Conservation (phyloP, 2,888 invertebrate species). For the Hanleya hanleyi region DNA sequence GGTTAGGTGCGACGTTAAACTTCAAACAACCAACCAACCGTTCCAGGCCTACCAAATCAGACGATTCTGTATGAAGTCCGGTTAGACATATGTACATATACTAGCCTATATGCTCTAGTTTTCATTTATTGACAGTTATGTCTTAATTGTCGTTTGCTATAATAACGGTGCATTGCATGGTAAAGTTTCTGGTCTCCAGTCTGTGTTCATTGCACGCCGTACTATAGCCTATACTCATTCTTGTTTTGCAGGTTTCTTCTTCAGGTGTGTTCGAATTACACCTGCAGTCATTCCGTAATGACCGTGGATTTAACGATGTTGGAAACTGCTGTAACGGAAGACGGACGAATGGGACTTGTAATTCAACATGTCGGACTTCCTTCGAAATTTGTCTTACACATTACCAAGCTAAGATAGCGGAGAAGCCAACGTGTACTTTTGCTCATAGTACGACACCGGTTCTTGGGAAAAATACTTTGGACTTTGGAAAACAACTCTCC, state of each 20-base stretch:
- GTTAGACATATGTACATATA: too few relatives aligned
- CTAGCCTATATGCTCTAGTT: too few relatives aligned
- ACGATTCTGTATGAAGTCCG: too few relatives aligned
- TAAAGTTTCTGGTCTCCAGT: too few relatives aligned
- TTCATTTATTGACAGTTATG: slow-evolving; percentile 9
- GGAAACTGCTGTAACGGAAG: slow-evolving; percentile 92
- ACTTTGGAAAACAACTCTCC: slow-evolving; percentile 55
- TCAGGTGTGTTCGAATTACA: slow-evolving; percentile 96
- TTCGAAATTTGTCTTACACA: slow-evolving; percentile 97
- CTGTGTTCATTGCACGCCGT: too few relatives aligned
- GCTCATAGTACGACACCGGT: slow-evolving; percentile 93
- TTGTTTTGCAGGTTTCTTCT: slow-evolving; percentile 82
- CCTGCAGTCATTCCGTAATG: slow-evolving; percentile 93
- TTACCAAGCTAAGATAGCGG: slow-evolving; percentile 87
- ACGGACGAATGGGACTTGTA: slow-evolving; percentile 67
- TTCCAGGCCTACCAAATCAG: too few relatives aligned
- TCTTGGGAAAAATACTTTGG: slow-evolving; percentile 74
- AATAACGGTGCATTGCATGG: not conserved
- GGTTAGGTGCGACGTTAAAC: too few relatives aligned
- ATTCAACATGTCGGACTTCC: slow-evolving; percentile 90
- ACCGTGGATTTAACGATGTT: slow-evolving; percentile 89
- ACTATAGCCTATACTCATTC: too few relatives aligned
- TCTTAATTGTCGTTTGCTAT: not conserved
- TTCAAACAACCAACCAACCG: too few relatives aligned
- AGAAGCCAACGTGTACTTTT: slow-evolving; percentile 85